phyloP scores from a whole-genome alignment of 2,797 vertebrate genomes.

The Melanogrammus aeglefinus region DNA sequence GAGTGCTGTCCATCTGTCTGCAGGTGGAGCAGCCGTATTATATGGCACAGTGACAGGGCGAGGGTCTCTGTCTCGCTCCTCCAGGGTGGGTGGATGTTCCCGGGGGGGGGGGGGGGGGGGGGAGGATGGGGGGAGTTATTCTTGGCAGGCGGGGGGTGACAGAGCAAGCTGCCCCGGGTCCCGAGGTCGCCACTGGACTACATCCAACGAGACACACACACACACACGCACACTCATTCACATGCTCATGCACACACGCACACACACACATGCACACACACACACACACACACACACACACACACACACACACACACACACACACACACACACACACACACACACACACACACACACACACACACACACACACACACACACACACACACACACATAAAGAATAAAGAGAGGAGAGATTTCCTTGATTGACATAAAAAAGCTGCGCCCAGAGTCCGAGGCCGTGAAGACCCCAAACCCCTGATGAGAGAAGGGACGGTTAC shows the following conservation, averaged over 20 bases:
- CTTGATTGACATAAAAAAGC: too few species aligned
- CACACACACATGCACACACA: too few species aligned
- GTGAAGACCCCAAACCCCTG: too few species aligned
- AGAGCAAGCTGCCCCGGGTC: not conserved
- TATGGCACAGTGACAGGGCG: slow-evolving; percentile 25
- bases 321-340: not conserved
- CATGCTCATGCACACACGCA: not conserved
- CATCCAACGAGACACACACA: not conserved
- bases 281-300: not conserved
- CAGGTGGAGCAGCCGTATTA: slow-evolving; percentile 28
- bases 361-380: not conserved
- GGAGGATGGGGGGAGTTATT: slow-evolving; percentile 14
- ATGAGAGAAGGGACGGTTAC: not conserved
- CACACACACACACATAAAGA: not conserved
- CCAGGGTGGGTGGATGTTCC: slow-evolving; percentile 24
- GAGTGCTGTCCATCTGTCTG: slow-evolving; percentile 38
- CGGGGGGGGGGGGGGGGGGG: slow-evolving; percentile 25
- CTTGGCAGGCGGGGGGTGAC: not conserved
- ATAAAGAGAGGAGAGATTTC: too few species aligned
- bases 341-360: not conserved
- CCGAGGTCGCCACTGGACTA: not conserved
- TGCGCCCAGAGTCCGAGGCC: too few species aligned
- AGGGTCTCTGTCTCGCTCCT: slow-evolving; percentile 27
- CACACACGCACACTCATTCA: not conserved
- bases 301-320: not conserved